Base-by-base conservation (phyloP, 2,797 vertebrate genomes). In the Ptychobarbus kaznakovi region DNA sequence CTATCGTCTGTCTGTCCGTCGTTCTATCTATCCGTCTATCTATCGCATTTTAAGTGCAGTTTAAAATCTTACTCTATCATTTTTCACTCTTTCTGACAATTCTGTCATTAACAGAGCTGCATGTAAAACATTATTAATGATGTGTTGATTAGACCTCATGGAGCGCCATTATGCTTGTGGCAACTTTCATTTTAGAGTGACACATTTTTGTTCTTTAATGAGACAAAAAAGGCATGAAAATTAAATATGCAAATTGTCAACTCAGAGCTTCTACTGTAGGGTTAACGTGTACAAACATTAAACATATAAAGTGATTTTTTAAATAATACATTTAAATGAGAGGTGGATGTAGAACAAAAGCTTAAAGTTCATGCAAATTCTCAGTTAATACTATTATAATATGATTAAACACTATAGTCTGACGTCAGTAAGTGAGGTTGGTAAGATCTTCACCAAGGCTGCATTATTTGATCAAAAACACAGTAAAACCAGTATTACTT, bases 71-170 rank as follows among this genome's bases (percentile, higher is more conserved):
- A 9, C 13, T 73, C 18, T 51, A 11, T 49, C 40, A 22, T 80
- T 49, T 46, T 80, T 32, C 25, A 80, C 16, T 80, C 5, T 44
- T 80, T 49, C 25, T 80, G 61, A 49, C 44, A 80, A 35, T 80
- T 66, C 79, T 28, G 63, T 68, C 44, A 80, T 80, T 80, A 68
- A 75, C 73, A 51, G 61, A 51, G 79, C 63, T 68, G 28, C 42
- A 68, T 66, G 38, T 63, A 28, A 79, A 63, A 44, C 56, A 79
- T 46, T 53, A 76, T n/a, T 68, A 68, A 28, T 49, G 77, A 63
- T 79, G n/a, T 79, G 77, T 44, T 79, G 77, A 79, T 79, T 79
- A 63, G 77, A 79, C 58, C 77, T 79, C 77, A 79, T 65, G 77
- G 77, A 79, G 77, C 40, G 46, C 77, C 42, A 65, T 80, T 79